phyloP scores from a whole-genome alignment of 2,113 vertebrate species.

The Lophotis ruficrista region DNA sequence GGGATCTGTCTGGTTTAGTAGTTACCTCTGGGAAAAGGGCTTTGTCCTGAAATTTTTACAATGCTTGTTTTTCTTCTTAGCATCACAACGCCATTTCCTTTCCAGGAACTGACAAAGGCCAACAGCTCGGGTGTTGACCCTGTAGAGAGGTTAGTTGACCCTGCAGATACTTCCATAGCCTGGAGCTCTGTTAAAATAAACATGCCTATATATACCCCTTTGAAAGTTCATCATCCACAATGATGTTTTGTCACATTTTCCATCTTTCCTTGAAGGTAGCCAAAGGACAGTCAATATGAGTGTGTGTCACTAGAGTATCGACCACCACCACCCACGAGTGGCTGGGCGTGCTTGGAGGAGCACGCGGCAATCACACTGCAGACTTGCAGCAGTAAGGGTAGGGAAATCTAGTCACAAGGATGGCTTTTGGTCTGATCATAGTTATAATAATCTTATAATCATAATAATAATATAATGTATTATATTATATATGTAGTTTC shows the following conservation, averaged over 20 bases:
- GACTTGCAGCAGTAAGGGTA: neutral
- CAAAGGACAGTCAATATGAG: neutral
- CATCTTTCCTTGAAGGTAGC: neutral
- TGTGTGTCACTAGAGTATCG: fast-evolving
- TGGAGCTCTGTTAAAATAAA: neutral
- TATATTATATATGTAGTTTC: neutral
- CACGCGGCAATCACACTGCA: fast-evolving
- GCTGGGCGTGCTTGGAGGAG: neutral
- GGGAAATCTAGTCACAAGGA: neutral
- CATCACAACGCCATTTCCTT: neutral
- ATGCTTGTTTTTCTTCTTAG: constrained; percentile 14
- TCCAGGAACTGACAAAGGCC: constrained; percentile 9
- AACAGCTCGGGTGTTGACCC: constrained; percentile 29
- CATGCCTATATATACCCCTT: neutral
- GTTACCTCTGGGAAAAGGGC: constrained; percentile 25
- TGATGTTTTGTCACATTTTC: neutral
- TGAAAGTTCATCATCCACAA: neutral
- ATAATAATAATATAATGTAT: neutral
- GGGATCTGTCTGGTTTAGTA: constrained; percentile 21
- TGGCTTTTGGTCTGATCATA: neutral
- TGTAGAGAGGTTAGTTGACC: neutral
- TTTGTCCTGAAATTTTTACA: constrained; percentile 23
- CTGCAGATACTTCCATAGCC: neutral
- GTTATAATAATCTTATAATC: neutral
- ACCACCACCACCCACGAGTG: neutral